Conservation (phyloP, 2,888 invertebrate genomes). For the Agrochola macilenta region DNA sequence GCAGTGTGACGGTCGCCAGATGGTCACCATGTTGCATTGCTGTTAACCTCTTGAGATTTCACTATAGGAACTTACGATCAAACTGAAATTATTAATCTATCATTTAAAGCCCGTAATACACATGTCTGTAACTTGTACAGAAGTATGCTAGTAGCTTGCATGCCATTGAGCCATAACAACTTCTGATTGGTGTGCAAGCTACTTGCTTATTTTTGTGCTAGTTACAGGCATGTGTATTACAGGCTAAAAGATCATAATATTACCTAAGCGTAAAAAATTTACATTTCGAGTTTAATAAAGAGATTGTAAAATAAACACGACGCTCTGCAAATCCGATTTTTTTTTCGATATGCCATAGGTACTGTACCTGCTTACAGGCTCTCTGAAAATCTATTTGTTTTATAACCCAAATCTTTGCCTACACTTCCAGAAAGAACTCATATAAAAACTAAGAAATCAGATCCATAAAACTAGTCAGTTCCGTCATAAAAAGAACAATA, state of each 20-base stretch:
- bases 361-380: not conserved
- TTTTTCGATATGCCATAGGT: not conserved
- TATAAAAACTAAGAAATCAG: conserved; percentile 8
- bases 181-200: too few relatives aligned
- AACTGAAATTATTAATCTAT: conserved; percentile 12
- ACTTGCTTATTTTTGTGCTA: too few relatives aligned
- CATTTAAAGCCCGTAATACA: too few relatives aligned
- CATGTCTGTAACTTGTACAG: too few relatives aligned
- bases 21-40: conserved; percentile 70
- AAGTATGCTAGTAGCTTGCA: too few relatives aligned
- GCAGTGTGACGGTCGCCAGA: conserved; percentile 71
- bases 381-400: not conserved
- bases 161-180: too few relatives aligned
- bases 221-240: too few relatives aligned
- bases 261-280: too few relatives aligned
- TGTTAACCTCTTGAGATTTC: conserved; percentile 54
- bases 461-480: conserved; percentile 30
- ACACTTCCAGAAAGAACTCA: not conserved
- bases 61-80: not conserved
- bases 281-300: too few relatives aligned
- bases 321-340: too few relatives aligned
- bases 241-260: too few relatives aligned
- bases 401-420: not conserved
- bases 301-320: too few relatives aligned
- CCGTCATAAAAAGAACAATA: conserved; percentile 26